Percentiles rank a stretch among this genome's conserved stretches.
These are phyloP conservation scores for Drusus annulatus DNA, from an alignment of 1,140 invertebrate genomes.

Conservation along the genomic window DNA sequence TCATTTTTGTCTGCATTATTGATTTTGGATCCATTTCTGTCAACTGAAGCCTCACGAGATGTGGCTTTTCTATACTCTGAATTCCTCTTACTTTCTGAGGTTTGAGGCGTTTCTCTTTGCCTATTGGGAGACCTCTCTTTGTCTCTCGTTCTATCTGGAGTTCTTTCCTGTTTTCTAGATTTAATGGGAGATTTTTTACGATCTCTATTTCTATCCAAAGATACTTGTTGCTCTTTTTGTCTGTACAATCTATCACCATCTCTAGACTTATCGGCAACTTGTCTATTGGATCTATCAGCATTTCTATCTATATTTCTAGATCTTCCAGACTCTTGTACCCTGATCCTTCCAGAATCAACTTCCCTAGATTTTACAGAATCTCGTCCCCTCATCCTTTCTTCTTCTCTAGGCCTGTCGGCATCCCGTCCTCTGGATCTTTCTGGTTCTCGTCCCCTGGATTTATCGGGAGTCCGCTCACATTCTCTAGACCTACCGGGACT, in stretches of 20 bases:
- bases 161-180: not conserved
- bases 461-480: not conserved
- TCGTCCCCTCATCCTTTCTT: not conserved
- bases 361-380: not conserved
- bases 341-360: conserved; percentile 16
- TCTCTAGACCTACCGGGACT: not conserved
- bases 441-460: no score
- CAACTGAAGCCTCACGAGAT: not conserved
- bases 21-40: not conserved
- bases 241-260: not conserved
- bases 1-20: no score
- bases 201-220: not conserved
- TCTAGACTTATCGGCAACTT: no score
- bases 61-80: not conserved
- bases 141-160: conserved; percentile 17
- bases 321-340: conserved; percentile 1
- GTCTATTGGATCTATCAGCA: not conserved
- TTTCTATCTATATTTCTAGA: conserved; percentile 2
- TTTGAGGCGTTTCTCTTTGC: not conserved
- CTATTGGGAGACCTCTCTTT: not conserved
- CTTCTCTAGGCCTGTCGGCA: not conserved
- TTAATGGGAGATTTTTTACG: conserved; percentile 1
- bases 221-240: conserved; percentile 13
- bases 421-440: no score
- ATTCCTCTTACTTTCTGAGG: conserved; percentile 6